These are phyloP conservation scores for Hypocryptadius cinnamomeus DNA, from an alignment of 2,113 vertebrate species.

Conservation along the genomic window DNA sequence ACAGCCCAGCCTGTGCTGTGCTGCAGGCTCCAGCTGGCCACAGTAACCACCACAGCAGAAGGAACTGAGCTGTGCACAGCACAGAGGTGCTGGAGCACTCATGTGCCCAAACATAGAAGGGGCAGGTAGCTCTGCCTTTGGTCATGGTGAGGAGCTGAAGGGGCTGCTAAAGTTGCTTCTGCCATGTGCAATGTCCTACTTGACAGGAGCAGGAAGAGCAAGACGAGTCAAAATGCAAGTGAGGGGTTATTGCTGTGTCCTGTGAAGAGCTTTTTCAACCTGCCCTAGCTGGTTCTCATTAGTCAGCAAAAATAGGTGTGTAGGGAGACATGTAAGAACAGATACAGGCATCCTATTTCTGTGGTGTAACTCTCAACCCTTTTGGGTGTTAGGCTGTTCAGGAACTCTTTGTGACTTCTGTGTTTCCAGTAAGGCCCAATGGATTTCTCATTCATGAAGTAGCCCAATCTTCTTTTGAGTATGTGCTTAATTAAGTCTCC, in stretches of 20 bases:
- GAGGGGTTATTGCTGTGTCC: neutral
- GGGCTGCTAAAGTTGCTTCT: neutral
- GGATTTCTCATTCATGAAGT: neutral
- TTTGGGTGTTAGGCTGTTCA: neutral
- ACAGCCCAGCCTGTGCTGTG: neutral
- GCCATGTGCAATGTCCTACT: neutral
- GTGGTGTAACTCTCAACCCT: neutral
- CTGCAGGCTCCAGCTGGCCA: neutral
- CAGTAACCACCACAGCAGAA: neutral
- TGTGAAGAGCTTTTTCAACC: neutral
- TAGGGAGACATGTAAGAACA: neutral
- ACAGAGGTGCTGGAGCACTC: neutral
- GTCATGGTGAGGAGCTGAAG: neutral
- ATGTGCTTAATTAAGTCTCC: neutral
- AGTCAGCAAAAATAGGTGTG: neutral
- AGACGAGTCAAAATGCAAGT: neutral
- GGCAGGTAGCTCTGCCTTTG: neutral
- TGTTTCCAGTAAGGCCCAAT: neutral
- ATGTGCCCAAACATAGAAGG: accelerated
- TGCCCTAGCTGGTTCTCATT: neutral
- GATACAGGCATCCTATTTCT: neutral
- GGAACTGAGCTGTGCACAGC: neutral
- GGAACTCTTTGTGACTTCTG: neutral
- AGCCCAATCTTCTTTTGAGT: neutral
- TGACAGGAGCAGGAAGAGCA: neutral